phyloP scores from a whole-genome alignment of 2,888 invertebrate species.

The Temnothorax unifasciatus region DNA sequence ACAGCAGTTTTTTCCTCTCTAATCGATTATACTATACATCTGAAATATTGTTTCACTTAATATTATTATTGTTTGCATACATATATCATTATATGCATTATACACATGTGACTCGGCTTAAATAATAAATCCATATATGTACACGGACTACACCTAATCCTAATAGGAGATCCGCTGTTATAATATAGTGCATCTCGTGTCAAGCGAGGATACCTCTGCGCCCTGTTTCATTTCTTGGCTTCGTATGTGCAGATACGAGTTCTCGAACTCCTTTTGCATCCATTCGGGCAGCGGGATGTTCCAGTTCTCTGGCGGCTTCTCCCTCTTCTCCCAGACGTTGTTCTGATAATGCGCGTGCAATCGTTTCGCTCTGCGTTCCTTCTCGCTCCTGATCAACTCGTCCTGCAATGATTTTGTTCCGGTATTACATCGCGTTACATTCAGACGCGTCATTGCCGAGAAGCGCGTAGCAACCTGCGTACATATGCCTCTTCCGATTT shows the following conservation, averaged over 20 bases:
- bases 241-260: slow-evolving; percentile 90
- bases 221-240: slow-evolving; percentile 88
- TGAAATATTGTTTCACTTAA: too few relatives aligned
- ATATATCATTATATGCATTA: background rate
- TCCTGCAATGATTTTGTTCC: slow-evolving; percentile 85
- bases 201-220: slow-evolving; percentile 9
- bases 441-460: too few relatives aligned
- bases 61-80: background rate
- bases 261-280: slow-evolving; percentile 90
- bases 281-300: slow-evolving; percentile 92
- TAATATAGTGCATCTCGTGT: slow-evolving; percentile 49
- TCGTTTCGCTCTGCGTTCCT: slow-evolving; percentile 88
- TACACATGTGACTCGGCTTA: background rate
- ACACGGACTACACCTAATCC: background rate
- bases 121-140: slow-evolving; percentile 21
- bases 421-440: background rate
- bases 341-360: slow-evolving; percentile 91
- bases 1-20: too few relatives aligned
- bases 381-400: slow-evolving; percentile 91
- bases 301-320: slow-evolving; percentile 93
- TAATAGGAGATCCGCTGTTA: slow-evolving; percentile 28
- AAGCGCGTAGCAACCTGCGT: slow-evolving; percentile 78
- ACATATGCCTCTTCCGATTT: slow-evolving; percentile 91
- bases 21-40: too few relatives aligned
- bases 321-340: slow-evolving; percentile 93